Conservation (phyloP, 2,888 invertebrate genomes). For the Nomada fucata region DNA sequence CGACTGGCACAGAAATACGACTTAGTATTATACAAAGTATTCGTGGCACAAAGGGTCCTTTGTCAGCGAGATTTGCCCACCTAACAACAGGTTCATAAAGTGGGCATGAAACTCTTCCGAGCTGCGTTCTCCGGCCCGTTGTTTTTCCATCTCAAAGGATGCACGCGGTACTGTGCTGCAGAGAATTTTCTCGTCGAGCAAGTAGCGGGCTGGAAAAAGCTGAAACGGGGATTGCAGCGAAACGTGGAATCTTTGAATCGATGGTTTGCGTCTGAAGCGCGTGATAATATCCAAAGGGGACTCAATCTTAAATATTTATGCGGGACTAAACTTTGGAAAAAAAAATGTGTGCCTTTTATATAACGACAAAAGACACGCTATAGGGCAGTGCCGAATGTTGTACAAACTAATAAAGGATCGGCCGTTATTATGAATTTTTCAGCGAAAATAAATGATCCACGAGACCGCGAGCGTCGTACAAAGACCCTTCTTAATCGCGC, state of each 20-base stretch:
- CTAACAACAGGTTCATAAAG: constrained; percentile 68
- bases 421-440: constrained; percentile 12
- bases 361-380: not conserved
- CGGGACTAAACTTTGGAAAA: not conserved
- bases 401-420: constrained; percentile 30
- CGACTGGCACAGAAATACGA: constrained; percentile 43
- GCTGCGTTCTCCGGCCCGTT: constrained; percentile 44
- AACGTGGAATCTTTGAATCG: constrained; percentile 36
- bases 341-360: not conserved
- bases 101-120: constrained; percentile 67
- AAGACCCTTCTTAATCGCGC: constrained; percentile 28
- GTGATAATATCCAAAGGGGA: not conserved
- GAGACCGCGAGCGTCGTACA: not conserved
- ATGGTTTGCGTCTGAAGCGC: constrained; percentile 4
- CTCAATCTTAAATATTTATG: constrained; percentile 9
- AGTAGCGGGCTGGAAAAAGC: constrained; percentile 32
- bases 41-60: constrained; percentile 63
- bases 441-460: constrained; percentile 33
- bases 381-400: not conserved
- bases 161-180: constrained; percentile 50
- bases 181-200: constrained; percentile 48
- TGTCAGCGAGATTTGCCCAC: constrained; percentile 65
- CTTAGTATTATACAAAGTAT: constrained; percentile 57
- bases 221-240: not conserved
- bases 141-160: constrained; percentile 69